Evolutionary conservation across 2,113 vertebrate species (phyloP).

Genomic region (Piaya cayana): DNA sequence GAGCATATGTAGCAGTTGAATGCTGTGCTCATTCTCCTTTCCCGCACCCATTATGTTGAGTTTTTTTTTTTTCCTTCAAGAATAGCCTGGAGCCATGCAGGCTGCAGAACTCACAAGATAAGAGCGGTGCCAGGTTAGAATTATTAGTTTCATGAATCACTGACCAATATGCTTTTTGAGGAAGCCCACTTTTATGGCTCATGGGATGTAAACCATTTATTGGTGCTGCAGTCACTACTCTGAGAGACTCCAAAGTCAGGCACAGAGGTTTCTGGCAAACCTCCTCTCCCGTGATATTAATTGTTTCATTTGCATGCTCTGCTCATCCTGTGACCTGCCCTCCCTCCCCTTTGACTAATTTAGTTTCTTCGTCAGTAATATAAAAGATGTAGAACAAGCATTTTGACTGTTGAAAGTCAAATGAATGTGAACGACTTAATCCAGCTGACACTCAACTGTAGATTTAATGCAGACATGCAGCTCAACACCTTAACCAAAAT

Average conservation of each 20-base stretch:
- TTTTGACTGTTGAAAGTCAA: constrained; percentile 63
- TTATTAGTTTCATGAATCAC: constrained; percentile 43
- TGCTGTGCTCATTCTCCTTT: constrained; percentile 19
- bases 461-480: not conserved
- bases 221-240: not conserved
- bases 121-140: constrained; percentile 27
- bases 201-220: not conserved
- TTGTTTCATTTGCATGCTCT: constrained; percentile 54
- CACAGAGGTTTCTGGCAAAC: not conserved
- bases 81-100: constrained; percentile 2
- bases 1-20: constrained; percentile 10
- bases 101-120: constrained; percentile 18
- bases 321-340: constrained; percentile 37
- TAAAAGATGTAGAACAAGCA: constrained; percentile 60
- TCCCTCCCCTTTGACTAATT: constrained; percentile 51
- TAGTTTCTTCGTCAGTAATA: not conserved
- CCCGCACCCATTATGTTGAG: constrained; percentile 1
- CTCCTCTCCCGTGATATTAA: not conserved
- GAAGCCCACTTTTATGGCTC: not conserved
- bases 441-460: not conserved
- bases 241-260: not conserved
- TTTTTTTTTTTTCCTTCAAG: not conserved
- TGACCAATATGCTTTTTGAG: not conserved
- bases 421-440: constrained; percentile 47
- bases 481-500: not conserved